Evolutionary conservation across 2,888 invertebrate genomes (phyloP).

Genomic region (Temnothorax unifasciatus): DNA sequence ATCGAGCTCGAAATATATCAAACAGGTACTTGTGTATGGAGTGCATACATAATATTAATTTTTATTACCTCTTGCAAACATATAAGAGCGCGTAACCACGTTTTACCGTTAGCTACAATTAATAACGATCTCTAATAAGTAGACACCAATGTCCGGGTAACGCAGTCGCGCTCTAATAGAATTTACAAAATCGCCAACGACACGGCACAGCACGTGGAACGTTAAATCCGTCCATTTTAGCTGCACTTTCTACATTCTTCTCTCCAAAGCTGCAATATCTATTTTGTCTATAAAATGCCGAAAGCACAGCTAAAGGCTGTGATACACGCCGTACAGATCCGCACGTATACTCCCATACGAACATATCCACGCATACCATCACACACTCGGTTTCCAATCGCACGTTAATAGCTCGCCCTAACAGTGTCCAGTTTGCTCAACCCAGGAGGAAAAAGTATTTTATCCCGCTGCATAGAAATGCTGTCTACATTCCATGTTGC

Average conservation of each 20-base stretch:
- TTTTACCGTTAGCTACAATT: constrained; percentile 75
- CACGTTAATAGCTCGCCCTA: constrained; percentile 17
- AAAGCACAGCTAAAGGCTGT: constrained; percentile 26
- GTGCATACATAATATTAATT: constrained; percentile 70
- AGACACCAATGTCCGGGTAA: constrained; percentile 64
- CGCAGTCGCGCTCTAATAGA: constrained; percentile 37
- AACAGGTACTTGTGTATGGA: constrained; percentile 27
- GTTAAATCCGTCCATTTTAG: constrained; percentile 8
- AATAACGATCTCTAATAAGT: constrained; percentile 71
- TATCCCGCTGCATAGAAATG: neutral
- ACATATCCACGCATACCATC: constrained; percentile 22
- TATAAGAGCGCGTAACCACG: constrained; percentile 74
- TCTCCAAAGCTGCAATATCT: neutral
- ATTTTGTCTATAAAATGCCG: constrained; percentile 18
- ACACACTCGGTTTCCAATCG: constrained; percentile 18
- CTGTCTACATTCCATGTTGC: neutral
- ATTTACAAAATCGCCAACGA: constrained; percentile 43
- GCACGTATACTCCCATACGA: constrained; percentile 8
- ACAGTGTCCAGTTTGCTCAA: constrained; percentile 26
- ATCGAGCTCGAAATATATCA: neutral
- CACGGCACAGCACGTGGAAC: constrained; percentile 60
- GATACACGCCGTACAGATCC: constrained; percentile 6
- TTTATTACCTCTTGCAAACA: constrained; percentile 80
- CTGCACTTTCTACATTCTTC: neutral
- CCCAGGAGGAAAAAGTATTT: neutral